Base-by-base conservation (phyloP, 2,888 invertebrate species). In the Aleiodes leptofemur region DNA sequence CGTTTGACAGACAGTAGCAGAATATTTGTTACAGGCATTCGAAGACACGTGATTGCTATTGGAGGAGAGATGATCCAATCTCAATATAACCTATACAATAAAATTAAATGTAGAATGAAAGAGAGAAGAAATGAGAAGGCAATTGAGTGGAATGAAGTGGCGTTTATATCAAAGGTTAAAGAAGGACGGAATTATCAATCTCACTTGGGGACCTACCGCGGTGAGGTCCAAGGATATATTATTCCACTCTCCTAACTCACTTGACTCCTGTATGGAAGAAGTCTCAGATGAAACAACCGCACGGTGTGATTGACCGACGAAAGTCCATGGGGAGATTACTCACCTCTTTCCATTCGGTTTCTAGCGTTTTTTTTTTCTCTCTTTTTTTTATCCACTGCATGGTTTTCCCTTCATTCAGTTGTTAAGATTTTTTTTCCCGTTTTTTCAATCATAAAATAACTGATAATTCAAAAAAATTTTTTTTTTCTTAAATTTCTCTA, bases 181-280 rank as follows among this genome's bases (percentile, higher is more conserved):
- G 61, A 69, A 61, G 59, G 74, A 74, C 13, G 31, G 29, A 69
- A 69, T 68, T 38, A 74, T 66, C 38, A 53, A 66, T 66, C 64
- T 71, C 50, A 68, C 14, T 53, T 68, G 31, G 31, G 29, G 74
- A 74, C 74, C 74, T 66, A 74, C 74, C 74, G 74, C 74, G 59
- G 74, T 74, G 69, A 70, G 51, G 31, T 43, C 23, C 48, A 66
- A 48, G 66, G 66, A 66, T 68, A 68, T 68, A 51, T 68, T 64
- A 43, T 64, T 48, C 43, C 64, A 29, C 64, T 48, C 64, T 64
- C 48, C 43, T 64, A 64, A 48, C 64, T 64, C 64, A 64, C 64
- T 64, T 64, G 64, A 64, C 64, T 64, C 48, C 64, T 64, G 64
- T 64, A 38, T 61, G 55, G 55, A 16, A 16, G 55, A 11, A 16